phyloP scores from a whole-genome alignment of 1,140 invertebrate species.

The Drosophila subobscura region DNA sequence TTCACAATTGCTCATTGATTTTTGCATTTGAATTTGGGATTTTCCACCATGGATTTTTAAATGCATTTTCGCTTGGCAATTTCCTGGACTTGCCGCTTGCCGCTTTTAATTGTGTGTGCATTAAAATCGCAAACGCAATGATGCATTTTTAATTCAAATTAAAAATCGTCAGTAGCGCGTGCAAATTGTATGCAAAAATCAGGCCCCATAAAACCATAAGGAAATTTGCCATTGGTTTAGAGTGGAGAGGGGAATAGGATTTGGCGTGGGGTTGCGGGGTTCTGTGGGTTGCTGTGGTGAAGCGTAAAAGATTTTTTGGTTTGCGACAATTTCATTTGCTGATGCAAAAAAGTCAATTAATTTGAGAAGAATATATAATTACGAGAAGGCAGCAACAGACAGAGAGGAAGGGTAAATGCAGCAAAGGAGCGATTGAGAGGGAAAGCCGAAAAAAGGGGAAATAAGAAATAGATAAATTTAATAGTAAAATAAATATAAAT shows the following conservation, averaged over 20 bases:
- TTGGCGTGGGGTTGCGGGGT: constrained; percentile 4
- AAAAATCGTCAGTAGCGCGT: constrained; percentile 55
- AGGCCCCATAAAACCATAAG: not conserved
- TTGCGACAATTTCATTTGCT: constrained; percentile 47
- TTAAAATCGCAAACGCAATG: constrained; percentile 69
- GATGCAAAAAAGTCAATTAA: constrained; percentile 47
- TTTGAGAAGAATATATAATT: constrained; percentile 44
- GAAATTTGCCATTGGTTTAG: not conserved
- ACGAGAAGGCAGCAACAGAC: not conserved
- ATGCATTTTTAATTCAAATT: constrained; percentile 80
- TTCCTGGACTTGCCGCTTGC: constrained; percentile 65
- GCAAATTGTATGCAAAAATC: constrained; percentile 45
- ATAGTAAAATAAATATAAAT: too few relatives aligned
- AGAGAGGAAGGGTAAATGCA: not conserved
- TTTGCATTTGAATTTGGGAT: constrained; percentile 50
- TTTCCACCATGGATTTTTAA: constrained; percentile 66
- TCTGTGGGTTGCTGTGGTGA: constrained; percentile 25
- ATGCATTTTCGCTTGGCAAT: constrained; percentile 66
- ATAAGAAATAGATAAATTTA: constrained; percentile 2
- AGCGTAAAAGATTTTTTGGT: constrained; percentile 44
- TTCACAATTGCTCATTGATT: constrained; percentile 78
- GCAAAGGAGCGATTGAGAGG: constrained; percentile 2
- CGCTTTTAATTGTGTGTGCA: constrained; percentile 73
- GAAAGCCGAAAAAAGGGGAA: not conserved
- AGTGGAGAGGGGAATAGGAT: too few relatives aligned